phyloP scores from a whole-genome alignment of 2,888 invertebrate genomes.

The Dryococelus australis region DNA sequence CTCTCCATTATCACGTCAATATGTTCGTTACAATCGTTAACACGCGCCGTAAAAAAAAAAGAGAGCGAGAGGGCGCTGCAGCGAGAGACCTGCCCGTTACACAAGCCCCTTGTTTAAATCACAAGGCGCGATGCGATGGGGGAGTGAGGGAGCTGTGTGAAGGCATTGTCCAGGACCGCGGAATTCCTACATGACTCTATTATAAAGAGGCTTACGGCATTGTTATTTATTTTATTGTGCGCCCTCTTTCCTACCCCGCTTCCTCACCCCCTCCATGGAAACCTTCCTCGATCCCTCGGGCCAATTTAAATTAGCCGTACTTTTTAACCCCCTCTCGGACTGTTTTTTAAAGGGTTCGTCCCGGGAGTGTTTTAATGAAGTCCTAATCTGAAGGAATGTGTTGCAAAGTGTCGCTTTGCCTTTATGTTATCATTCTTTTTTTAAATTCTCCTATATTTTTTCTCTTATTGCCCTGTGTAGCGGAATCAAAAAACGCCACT shows the following conservation, averaged over 20 bases:
- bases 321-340: background rate
- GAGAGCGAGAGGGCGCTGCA: background rate
- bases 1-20: slow-evolving; percentile 29
- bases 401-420: slow-evolving; percentile 20
- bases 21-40: slow-evolving; percentile 30
- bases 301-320: slow-evolving; percentile 29
- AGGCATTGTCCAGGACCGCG: slow-evolving; percentile 22
- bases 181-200: slow-evolving; percentile 18
- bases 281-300: background rate
- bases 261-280: background rate
- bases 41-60: slow-evolving; percentile 20
- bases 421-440: slow-evolving; percentile 26
- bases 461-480: background rate
- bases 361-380: slow-evolving; percentile 21
- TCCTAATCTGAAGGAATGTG: slow-evolving; percentile 26
- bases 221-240: slow-evolving; percentile 25
- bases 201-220: slow-evolving; percentile 25
- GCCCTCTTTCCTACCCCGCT: background rate
- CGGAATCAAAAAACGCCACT: background rate
- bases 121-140: background rate
- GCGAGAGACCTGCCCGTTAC: slow-evolving; percentile 11
- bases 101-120: slow-evolving; percentile 27
- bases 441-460: background rate
- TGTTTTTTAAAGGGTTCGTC: slow-evolving; percentile 19
- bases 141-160: background rate